Conservation (phyloP, 2,888 invertebrate genomes). For the Scaptomyza tumidula region DNA sequence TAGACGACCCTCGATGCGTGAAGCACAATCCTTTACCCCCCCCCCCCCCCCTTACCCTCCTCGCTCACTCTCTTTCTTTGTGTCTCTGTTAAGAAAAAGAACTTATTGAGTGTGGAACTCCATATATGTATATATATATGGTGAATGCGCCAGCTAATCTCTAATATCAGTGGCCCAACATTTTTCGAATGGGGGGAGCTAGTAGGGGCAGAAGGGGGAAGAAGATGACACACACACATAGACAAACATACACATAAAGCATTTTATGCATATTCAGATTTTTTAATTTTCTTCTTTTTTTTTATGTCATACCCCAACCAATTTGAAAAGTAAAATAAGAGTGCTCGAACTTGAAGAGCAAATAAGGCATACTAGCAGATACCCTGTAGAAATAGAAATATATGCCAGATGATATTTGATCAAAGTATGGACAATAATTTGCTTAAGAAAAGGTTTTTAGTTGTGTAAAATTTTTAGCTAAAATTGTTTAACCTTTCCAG, state of each 20-base stretch:
- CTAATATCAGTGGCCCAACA: constrained; percentile 36
- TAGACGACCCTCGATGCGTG: constrained; percentile 15
- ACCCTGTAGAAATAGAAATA: background rate
- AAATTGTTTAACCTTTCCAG: no score
- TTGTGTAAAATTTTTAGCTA: no score
- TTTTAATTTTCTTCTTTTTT: constrained; percentile 32
- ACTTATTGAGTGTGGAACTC: background rate
- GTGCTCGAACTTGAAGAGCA: background rate
- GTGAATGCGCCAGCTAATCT: constrained; percentile 60
- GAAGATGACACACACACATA: constrained; percentile 5
- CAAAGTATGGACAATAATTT: no score
- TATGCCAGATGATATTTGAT: background rate
- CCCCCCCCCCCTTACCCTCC: constrained; percentile 24
- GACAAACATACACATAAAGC: constrained; percentile 8
- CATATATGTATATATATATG: background rate
- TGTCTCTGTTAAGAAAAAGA: constrained; percentile 18
- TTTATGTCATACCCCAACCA: constrained; percentile 46
- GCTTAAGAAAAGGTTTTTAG: no score
- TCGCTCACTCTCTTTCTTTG: constrained; percentile 11
- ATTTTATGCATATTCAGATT: constrained; percentile 64
- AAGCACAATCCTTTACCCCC: constrained; percentile 35
- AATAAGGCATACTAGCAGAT: background rate
- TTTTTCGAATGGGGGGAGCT: constrained; percentile 4
- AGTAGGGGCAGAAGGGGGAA: background rate
- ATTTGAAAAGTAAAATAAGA: constrained; percentile 12